These are phyloP conservation scores for Conops quadrifasciatus DNA, from an alignment of 2,888 invertebrate species.

Conservation along the genomic window DNA sequence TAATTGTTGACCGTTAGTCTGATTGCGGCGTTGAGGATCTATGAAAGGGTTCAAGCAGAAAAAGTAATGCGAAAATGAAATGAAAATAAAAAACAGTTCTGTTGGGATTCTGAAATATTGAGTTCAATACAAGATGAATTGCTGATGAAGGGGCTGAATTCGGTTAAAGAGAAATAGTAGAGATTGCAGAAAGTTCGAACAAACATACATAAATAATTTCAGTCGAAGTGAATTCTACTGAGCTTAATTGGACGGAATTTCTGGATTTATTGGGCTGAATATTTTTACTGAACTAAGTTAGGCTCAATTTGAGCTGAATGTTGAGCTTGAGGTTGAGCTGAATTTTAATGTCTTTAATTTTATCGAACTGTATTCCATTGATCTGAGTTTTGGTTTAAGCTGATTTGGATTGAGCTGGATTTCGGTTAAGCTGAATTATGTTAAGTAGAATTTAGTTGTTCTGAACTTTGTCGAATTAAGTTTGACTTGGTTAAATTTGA, in stretches of 20 bases:
- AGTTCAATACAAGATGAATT: neutral
- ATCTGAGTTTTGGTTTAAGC: neutral
- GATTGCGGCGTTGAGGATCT: neutral
- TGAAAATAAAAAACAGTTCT: too few species aligned
- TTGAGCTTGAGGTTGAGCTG: neutral
- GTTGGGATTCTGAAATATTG: neutral
- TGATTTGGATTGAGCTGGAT: neutral
- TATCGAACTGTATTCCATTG: too few species aligned
- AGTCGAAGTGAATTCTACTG: too few species aligned
- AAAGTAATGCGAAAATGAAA: too few species aligned
- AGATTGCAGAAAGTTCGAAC: too few species aligned
- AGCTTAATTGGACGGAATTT: too few species aligned
- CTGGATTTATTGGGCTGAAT: neutral
- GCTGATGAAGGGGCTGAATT: too few species aligned
- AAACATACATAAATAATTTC: too few species aligned
- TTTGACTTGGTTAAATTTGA: neutral
- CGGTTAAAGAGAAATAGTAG: too few species aligned
- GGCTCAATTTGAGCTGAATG: neutral
- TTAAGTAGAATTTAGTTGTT: neutral
- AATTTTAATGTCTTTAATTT: too few species aligned
- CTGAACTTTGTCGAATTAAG: neutral
- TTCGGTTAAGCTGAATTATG: too few species aligned
- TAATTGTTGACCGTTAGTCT: neutral
- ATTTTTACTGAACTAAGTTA: neutral
- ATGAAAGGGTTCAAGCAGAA: neutral